Percentiles rank a stretch among this genome's conserved stretches.
phyloP scores from a whole-genome alignment of 2,113 vertebrate genomes.

The Varanus salvator region DNA sequence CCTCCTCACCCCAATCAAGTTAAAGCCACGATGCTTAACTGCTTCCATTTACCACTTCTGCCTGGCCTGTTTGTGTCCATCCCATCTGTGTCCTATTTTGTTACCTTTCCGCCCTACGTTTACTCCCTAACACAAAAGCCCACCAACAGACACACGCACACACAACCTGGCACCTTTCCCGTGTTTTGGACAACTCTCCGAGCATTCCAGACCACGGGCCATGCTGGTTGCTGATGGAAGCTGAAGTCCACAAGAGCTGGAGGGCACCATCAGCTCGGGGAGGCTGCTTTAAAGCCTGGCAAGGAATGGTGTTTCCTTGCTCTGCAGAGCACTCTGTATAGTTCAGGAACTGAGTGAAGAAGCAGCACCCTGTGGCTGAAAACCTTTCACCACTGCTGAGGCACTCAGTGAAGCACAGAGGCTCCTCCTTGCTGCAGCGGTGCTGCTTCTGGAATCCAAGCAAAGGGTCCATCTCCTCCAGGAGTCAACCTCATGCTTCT shows the following conservation, averaged over 20 bases:
- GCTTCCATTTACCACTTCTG: too few species aligned
- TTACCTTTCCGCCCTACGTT: background rate
- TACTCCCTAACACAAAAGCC: too few species aligned
- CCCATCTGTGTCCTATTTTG: background rate
- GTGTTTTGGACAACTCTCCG: too few species aligned
- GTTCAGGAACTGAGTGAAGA: background rate
- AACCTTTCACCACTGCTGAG: background rate
- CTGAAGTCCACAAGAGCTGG: too few species aligned
- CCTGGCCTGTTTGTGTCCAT: background rate
- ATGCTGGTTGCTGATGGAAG: too few species aligned
- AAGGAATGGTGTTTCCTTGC: constrained; percentile 18
- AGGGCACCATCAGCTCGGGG: too few species aligned
- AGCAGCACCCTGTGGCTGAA: background rate
- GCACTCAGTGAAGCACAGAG: background rate
- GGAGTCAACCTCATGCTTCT: background rate
- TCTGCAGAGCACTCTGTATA: background rate
- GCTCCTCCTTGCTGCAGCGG: background rate
- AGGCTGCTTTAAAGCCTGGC: background rate
- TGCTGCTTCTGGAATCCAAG: constrained; percentile 5
- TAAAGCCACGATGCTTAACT: background rate
- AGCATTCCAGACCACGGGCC: too few species aligned
- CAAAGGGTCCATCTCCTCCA: background rate
- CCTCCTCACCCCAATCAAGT: background rate
- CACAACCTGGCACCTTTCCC: too few species aligned
- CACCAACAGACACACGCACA: background rate